Conservation (phyloP, 2,113 vertebrate genomes). For the Tiliqua scincoides region DNA sequence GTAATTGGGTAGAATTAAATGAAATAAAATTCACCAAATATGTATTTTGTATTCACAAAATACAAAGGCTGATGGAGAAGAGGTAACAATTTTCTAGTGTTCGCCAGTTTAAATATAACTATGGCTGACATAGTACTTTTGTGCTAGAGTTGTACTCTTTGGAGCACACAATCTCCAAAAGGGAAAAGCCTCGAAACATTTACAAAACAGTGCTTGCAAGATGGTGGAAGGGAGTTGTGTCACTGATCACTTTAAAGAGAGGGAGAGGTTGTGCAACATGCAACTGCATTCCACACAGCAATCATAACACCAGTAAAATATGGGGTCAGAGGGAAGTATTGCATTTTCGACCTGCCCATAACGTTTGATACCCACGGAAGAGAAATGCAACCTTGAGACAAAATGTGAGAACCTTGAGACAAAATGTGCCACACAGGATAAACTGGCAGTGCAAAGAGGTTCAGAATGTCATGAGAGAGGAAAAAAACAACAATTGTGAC, state of each 20-base stretch:
- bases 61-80: neutral
- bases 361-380: neutral
- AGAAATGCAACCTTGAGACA: neutral
- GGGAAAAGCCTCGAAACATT: neutral
- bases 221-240: neutral
- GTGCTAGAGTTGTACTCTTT: neutral
- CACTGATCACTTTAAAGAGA: neutral
- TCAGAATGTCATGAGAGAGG: neutral
- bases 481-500: neutral
- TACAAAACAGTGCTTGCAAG: neutral
- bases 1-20: neutral
- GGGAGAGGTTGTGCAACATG: neutral
- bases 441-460: neutral
- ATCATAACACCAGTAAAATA: neutral
- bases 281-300: neutral
- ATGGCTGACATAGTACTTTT: neutral
- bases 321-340: neutral
- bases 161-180: neutral
- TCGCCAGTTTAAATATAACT: neutral
- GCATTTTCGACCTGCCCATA: neutral
- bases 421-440: neutral
- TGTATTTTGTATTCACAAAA: neutral
- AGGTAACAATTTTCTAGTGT: neutral
- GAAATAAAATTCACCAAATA: neutral
- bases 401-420: neutral